Percentiles rank a stretch among this genome's conserved stretches.
Conservation (phyloP, 2,888 invertebrate genomes). For the Elmis aenea region DNA sequence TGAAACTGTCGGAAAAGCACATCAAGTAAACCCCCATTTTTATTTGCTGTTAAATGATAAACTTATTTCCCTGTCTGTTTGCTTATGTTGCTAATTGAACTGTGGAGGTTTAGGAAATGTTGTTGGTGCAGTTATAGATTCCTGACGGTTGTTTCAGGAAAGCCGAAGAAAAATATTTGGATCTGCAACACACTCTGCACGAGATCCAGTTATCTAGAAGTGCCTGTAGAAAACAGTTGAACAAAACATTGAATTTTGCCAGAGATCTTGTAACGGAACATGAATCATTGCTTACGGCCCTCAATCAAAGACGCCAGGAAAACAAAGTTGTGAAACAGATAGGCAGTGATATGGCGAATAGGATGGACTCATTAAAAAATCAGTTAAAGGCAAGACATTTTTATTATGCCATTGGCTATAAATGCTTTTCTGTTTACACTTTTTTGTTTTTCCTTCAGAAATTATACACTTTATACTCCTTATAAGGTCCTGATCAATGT, state of each 20-base stretch:
- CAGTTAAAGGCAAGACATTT: slow-evolving; percentile 50
- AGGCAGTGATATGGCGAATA: slow-evolving; percentile 48
- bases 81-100: no score
- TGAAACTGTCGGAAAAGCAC: slow-evolving; percentile 52
- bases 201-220: slow-evolving; percentile 50
- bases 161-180: slow-evolving; percentile 45
- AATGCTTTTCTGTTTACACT: no score
- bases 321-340: slow-evolving; percentile 45
- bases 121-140: no score
- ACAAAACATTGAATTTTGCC: slow-evolving; percentile 51
- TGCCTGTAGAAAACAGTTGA: slow-evolving; percentile 50
- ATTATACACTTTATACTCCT: no score
- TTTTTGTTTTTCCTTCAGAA: no score
- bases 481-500: no score
- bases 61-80: no score
- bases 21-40: slow-evolving; percentile 41
- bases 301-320: slow-evolving; percentile 41
- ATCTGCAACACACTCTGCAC: slow-evolving; percentile 46
- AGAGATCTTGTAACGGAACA: slow-evolving; percentile 52
- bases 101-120: no score
- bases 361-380: slow-evolving; percentile 49
- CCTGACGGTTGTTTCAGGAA: slow-evolving; percentile 46
- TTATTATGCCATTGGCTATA: no score
- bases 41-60: slow-evolving; percentile 5
- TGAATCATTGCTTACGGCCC: slow-evolving; percentile 46